These are phyloP conservation scores for Propithecus perrieri DNA, from an alignment of 2,797 vertebrate species.

Conservation along the genomic window DNA sequence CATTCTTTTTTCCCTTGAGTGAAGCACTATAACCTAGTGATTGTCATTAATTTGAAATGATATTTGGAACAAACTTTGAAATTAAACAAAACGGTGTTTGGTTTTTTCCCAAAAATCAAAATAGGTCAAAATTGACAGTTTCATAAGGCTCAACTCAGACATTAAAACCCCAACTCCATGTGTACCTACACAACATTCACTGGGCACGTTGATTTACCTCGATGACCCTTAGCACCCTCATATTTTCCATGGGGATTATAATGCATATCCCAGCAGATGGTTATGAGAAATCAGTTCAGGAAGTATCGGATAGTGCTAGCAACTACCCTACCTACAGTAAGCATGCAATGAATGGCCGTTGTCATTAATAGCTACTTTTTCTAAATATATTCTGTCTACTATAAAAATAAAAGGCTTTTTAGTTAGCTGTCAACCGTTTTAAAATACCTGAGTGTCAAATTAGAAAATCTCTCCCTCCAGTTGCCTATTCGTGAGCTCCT, in stretches of 20 bases:
- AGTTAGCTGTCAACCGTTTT: not conserved
- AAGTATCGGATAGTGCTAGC: not conserved
- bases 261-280: rapidly evolving
- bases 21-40: not conserved
- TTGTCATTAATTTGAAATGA: not conserved
- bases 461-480: not conserved
- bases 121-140: not conserved
- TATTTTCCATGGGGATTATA: not conserved
- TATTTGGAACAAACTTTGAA: not conserved
- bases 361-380: not conserved
- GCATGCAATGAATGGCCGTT: not conserved
- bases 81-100: not conserved
- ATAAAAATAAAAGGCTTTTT: not conserved
- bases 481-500: not conserved
- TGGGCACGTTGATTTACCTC: not conserved
- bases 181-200: not conserved
- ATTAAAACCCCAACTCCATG: not conserved
- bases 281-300: not conserved
- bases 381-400: not conserved
- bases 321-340: not conserved
- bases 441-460: not conserved
- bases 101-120: not conserved
- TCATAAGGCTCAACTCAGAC: not conserved
- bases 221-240: not conserved
- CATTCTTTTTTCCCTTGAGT: not conserved